Conservation (phyloP, 1,140 invertebrate species). For the Drosophila equinoxialis region DNA sequence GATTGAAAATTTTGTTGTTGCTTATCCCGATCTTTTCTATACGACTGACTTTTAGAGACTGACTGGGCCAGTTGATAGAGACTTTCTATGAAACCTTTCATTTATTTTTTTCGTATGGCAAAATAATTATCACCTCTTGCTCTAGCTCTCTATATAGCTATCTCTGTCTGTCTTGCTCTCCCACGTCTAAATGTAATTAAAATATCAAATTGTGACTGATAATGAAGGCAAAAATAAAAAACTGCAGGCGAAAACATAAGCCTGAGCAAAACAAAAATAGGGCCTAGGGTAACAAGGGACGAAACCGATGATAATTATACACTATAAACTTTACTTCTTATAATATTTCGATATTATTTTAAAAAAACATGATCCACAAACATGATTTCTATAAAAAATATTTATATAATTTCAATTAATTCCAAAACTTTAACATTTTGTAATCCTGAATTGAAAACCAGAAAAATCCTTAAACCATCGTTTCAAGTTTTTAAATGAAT, state of each 20-base stretch:
- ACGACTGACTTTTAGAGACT: conserved; percentile 4
- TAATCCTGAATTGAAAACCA: no score
- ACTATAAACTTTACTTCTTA: neutral
- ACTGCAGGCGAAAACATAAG: neutral
- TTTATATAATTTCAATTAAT: no score
- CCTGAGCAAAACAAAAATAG: conserved; percentile 3
- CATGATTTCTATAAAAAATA: no score
- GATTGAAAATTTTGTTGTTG: neutral
- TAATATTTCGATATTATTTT: no score
- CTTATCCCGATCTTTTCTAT: neutral
- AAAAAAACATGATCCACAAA: no score
- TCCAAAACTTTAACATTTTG: no score
- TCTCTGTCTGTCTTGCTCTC: conserved; percentile 17
- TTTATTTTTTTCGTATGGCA: neutral
- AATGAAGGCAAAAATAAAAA: conserved; percentile 8
- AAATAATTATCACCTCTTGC: conserved; percentile 13
- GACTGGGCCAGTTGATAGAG: neutral
- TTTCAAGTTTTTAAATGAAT: no score
- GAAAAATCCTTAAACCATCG: no score
- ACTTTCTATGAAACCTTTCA: conserved; percentile 8
- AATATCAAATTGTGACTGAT: conserved; percentile 32
- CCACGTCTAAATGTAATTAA: conserved; percentile 28
- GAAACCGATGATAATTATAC: neutral
- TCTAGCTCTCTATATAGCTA: neutral
- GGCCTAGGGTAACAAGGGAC: neutral